Evolutionary conservation across 2,888 invertebrate species (phyloP).

Genomic region (Caradrina kadenii): DNA sequence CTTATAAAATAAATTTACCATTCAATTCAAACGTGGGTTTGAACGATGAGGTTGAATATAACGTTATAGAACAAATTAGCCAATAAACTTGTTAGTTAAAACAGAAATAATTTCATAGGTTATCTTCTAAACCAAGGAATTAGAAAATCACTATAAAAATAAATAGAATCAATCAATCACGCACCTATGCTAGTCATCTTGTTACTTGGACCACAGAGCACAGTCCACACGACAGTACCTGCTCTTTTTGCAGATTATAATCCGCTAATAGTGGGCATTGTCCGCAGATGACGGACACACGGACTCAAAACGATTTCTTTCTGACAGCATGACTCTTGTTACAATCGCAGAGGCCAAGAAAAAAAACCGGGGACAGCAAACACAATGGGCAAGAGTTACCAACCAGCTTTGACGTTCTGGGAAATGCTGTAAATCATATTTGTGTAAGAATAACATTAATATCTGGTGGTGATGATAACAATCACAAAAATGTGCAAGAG

Average conservation of each 20-base stretch:
- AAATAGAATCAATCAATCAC: neutral
- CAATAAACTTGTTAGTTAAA: neutral
- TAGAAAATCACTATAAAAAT: neutral
- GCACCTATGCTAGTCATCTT: neutral
- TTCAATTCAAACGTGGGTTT: neutral
- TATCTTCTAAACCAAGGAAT: neutral
- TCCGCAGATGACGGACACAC: constrained; percentile 84
- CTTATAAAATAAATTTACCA: neutral
- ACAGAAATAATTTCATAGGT: neutral
- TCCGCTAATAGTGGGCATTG: constrained; percentile 90
- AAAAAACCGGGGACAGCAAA: constrained; percentile 66
- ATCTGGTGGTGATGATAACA: constrained; percentile 58
- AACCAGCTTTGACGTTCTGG: constrained; percentile 73
- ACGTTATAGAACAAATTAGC: neutral
- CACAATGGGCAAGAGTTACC: constrained; percentile 87
- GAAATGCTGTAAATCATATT: constrained; percentile 84
- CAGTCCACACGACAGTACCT: constrained; percentile 76
- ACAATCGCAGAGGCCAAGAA: constrained; percentile 56
- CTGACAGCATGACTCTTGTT: constrained; percentile 71
- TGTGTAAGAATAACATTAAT: constrained; percentile 75
- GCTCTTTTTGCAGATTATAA: constrained; percentile 88
- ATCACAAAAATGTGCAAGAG: constrained; percentile 63
- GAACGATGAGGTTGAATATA: neutral
- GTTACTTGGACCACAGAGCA: constrained; percentile 62
- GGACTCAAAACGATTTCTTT: constrained; percentile 75